Base-by-base conservation (phyloP, 2,113 vertebrate species). In the Gadus chalcogrammus region DNA sequence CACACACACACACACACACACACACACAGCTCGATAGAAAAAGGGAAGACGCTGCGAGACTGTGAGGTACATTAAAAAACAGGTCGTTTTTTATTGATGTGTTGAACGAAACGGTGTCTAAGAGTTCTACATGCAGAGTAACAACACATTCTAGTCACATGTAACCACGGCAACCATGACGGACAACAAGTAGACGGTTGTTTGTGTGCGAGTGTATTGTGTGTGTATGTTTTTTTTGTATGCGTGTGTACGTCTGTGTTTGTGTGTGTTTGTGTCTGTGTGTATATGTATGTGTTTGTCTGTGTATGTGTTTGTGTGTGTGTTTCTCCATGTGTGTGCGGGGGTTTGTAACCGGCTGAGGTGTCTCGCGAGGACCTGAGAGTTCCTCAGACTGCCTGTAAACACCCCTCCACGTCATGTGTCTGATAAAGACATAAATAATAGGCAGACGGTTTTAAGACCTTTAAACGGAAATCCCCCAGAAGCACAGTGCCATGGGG, bases 81-180 rank as follows among this genome's bases (percentile, higher is more conserved):
- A 11, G 69, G 31, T 79, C 64, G 77, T 67, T 70, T 68, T 88
- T 86, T 83, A 79, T 86, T 87, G 90, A 82, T 87, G 69, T 92
- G 91, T 91, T 84, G 91, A 93, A 92, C 92, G 89, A 91, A 86
- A 82, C 48, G 64, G 82, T 78, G 89, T 91, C 86, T 90, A 88
- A 85, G 17, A 92, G 90, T 92, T 91, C 91, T 92, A 93, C 94
- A 95, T 95, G 94, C 94, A 94, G 92, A 93, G 84, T 91, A 91
- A 88, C 86, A 92, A 91, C 88, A 93, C 93, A 91, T 9, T 48
- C n/a, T 86, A 88, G 87, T 74, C 88, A 88, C 79, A 85, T 89
- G 91, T 90, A 55, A 75, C 89, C 91, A 87, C 67, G 17, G 79
- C 16, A 3, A 73, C 28, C 11, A 68, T 1, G 6, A 8, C 20